Conservation (phyloP, 1,140 invertebrate genomes). For the Hetaerina americana region DNA sequence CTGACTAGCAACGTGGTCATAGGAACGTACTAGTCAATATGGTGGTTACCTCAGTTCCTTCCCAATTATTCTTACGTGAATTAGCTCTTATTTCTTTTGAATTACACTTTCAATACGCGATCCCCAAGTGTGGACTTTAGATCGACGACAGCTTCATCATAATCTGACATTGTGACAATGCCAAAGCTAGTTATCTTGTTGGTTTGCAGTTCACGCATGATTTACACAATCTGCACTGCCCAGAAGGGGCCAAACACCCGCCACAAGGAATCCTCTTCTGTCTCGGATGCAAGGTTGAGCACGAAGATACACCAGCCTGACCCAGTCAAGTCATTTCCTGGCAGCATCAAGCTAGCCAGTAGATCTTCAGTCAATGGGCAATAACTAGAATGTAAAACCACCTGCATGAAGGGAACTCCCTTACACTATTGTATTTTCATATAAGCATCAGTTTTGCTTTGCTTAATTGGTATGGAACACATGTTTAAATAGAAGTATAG, state of each 20-base stretch:
- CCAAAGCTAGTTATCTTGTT: conserved; percentile 99
- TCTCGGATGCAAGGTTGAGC: conserved; percentile 95
- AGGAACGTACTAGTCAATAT: conserved; percentile 14
- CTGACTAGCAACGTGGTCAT: conserved; percentile 15
- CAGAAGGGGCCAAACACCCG: conserved; percentile 98
- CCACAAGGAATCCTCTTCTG: conserved; percentile 97
- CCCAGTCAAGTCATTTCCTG: conserved; percentile 64
- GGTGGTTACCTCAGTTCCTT: conserved; percentile 17
- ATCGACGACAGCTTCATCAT: conserved; percentile 94
- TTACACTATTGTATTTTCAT: neutral
- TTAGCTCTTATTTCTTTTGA: conserved; percentile 91
- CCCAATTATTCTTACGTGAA: conserved; percentile 49
- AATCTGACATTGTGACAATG: conserved; percentile 99
- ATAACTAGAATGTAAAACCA: conserved; percentile 53
- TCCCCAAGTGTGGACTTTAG: conserved; percentile 95
- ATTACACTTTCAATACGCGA: conserved; percentile 95
- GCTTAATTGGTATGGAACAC: neutral
- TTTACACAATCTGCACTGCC: conserved; percentile 95
- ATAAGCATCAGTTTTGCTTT: conserved; percentile 1
- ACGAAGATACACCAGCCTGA: conserved; percentile 98
- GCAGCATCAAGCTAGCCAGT: conserved; percentile 73
- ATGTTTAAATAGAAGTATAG: too few species aligned
- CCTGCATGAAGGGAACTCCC: conserved; percentile 4
- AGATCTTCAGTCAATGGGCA: conserved; percentile 87
- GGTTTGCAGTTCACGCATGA: conserved; percentile 92